Evolutionary conservation across 2,888 invertebrate species (phyloP), one percentile per base, ranked within the genome.

Genomic region (Trichacis sp.): DNA sequence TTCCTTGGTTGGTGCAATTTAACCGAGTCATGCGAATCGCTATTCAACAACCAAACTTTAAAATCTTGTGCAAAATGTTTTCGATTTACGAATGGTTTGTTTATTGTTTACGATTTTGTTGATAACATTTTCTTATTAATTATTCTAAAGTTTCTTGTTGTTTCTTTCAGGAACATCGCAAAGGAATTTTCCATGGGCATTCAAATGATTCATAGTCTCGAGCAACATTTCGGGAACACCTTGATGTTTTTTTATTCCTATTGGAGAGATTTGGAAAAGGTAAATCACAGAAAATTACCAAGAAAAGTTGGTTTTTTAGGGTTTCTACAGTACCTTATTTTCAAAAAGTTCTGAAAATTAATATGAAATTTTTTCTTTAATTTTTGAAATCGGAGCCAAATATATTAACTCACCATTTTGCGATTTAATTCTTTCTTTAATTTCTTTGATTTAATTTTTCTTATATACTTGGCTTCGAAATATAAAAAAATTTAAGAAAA

Each of bases 241-340:
- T 68, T 85, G 49, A 75, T 77, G 42, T 83, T 84, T 69, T 85
- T 85, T 70, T 83, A 84, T 64, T 77, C 83, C 54, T 78, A 79
- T 63, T 85, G 84, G 74, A 71, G 74, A 36, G 79, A 84, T 49
- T 70, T 82, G 43, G 79, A 81, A 74, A 79, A 84, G 80, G 85
- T 85, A 77, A 64, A 64, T n/a, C n/a, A n/a, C n/a, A n/a, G n/a
- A n/a, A n/a, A n/a, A n/a, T n/a, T n/a, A n/a, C n/a, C n/a, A n/a
- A n/a, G n/a, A n/a, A n/a, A n/a, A n/a, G n/a, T n/a, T n/a, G n/a
- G n/a, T n/a, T n/a, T n/a, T n/a, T n/a, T n/a, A n/a, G n/a, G n/a
- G n/a, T n/a, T n/a, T n/a, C n/a, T n/a, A n/a, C n/a, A n/a, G n/a
- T n/a, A n/a, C n/a, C n/a, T n/a, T n/a, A n/a, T n/a, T n/a, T n/a